phyloP scores from a whole-genome alignment of 1,140 invertebrate species.

The Dinoponera quadriceps region DNA sequence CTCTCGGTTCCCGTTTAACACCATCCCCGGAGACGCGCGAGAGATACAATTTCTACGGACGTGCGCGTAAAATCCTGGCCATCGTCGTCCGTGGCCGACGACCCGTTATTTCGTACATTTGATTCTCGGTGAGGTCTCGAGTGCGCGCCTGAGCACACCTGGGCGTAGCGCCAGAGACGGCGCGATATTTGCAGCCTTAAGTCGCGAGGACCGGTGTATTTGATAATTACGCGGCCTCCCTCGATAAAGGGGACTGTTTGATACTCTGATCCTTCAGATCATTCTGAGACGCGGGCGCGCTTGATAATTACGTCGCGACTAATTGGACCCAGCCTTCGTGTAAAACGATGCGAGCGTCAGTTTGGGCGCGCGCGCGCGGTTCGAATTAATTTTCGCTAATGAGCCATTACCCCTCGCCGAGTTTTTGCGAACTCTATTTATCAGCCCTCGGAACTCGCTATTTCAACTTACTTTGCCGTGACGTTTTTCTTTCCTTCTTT shows the following conservation, averaged over 20 bases:
- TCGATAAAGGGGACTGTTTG: not conserved
- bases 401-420: too few relatives aligned
- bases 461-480: too few relatives aligned
- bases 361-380: not conserved
- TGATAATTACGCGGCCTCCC: slow-evolving; percentile 7
- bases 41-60: slow-evolving; percentile 57
- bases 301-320: not conserved
- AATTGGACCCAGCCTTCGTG: not conserved
- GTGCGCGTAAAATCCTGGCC: slow-evolving; percentile 50
- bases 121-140: not conserved
- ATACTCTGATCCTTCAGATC: not conserved
- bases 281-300: not conserved
- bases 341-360: not conserved
- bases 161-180: not conserved
- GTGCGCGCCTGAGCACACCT: not conserved
- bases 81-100: slow-evolving; percentile 31
- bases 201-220: not conserved
- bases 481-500: too few relatives aligned
- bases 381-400: too few relatives aligned
- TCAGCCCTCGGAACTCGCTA: too few relatives aligned
- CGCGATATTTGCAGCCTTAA: slow-evolving; percentile 22
- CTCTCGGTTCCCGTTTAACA: slow-evolving; percentile 49
- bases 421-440: too few relatives aligned
- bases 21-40: slow-evolving; percentile 32
- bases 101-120: slow-evolving; percentile 57